phyloP scores from a whole-genome alignment of 2,888 invertebrate genomes.

The Eupelmus urozonus region DNA sequence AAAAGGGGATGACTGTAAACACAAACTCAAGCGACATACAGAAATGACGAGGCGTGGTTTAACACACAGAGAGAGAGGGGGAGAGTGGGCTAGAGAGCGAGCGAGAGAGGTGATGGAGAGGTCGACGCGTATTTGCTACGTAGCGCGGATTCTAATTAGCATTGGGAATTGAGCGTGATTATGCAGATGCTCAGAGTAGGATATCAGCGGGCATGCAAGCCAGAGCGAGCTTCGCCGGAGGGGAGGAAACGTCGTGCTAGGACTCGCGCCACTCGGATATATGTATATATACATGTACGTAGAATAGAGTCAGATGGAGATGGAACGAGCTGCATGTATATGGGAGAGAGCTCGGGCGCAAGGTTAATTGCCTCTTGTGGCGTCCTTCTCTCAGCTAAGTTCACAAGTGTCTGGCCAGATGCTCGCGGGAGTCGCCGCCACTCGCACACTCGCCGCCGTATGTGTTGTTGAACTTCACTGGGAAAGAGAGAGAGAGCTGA shows the following conservation, averaged over 20 bases:
- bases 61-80: conserved; percentile 20
- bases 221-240: conserved; percentile 35
- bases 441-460: not conserved
- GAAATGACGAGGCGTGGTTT: conserved; percentile 58
- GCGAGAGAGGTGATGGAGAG: conserved; percentile 68
- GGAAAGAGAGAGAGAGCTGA: no score
- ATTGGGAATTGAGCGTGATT: conserved; percentile 75
- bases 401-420: conserved; percentile 37
- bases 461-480: conserved; percentile 13
- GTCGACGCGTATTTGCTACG: conserved; percentile 71
- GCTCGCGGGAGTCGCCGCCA: conserved; percentile 26
- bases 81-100: conserved; percentile 25
- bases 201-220: conserved; percentile 66
- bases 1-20: not conserved
- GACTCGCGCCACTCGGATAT: not conserved
- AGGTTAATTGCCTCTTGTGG: conserved; percentile 76
- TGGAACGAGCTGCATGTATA: conserved; percentile 26
- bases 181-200: conserved; percentile 72
- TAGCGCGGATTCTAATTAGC: conserved; percentile 74
- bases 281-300: conserved; percentile 47
- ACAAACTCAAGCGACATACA: not conserved
- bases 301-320: conserved; percentile 52
- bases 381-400: conserved; percentile 67
- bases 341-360: conserved; percentile 64
- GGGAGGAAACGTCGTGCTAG: conserved; percentile 39